Percentiles rank a stretch among this genome's conserved stretches.
phyloP scores from a whole-genome alignment of 2,888 invertebrate genomes.

The Tanypteryx hageni region DNA sequence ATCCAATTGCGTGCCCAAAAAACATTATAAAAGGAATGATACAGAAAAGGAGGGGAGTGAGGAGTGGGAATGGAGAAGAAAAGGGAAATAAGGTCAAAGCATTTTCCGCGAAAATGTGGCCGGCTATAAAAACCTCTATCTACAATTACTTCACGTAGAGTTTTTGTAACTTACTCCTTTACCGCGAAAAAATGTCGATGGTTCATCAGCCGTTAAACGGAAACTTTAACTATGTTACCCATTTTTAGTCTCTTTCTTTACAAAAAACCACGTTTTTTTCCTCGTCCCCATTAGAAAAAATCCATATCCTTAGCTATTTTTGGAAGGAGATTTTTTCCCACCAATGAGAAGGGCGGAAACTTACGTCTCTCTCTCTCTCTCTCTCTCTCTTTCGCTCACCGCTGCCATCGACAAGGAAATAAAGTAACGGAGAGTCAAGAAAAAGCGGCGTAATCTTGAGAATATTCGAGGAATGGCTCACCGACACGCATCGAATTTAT shows the following conservation, averaged over 20 bases:
- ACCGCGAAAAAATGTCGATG: background rate
- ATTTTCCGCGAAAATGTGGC: background rate
- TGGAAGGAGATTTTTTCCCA: background rate
- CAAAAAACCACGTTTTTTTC: background rate
- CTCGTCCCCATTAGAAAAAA: background rate
- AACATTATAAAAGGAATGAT: background rate
- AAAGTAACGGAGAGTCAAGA: background rate
- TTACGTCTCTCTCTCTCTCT: background rate
- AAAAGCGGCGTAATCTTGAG: background rate
- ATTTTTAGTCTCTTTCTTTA: background rate
- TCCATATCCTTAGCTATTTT: background rate
- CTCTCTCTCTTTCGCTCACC: background rate
- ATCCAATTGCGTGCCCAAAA: constrained; percentile 20
- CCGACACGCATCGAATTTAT: background rate
- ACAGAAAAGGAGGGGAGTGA: background rate
- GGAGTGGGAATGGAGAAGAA: background rate
- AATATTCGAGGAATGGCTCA: background rate
- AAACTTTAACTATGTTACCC: background rate
- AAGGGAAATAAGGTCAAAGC: background rate
- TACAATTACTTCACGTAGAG: background rate
- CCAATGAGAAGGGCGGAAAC: constrained; percentile 40
- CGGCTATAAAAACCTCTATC: background rate
- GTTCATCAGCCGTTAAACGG: background rate
- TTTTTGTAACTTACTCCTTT: background rate
- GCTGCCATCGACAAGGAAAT: constrained; percentile 24